Base-by-base conservation (phyloP, 2,888 invertebrate genomes). In the Shargacucullia verbasci region DNA sequence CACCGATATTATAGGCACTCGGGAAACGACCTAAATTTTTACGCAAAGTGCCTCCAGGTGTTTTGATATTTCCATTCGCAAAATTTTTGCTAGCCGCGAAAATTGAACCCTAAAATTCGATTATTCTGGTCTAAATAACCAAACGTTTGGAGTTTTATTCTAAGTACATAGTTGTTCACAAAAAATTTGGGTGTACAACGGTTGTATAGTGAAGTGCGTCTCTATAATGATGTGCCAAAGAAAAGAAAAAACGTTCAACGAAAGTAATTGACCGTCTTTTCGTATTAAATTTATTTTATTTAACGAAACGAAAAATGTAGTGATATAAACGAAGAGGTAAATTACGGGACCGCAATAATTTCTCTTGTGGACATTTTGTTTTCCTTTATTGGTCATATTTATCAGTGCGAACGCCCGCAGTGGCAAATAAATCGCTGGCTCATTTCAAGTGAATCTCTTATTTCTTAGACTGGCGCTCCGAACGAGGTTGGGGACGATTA, bases 381-480 rank as follows among this genome's bases (percentile, higher is more conserved):
- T 88, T 82, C 83, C 86, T 89, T 89, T 90, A 90, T 89, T 89
- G 86, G 88, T 85, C 83, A 84, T 88, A 90, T 89, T 90, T 90
- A 88, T 90, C 88, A 89, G 84, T 83, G 82, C 67, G 81, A 80
- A 80, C 80, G 82, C 86, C 82, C 76, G 84, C 76, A 80, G 85
- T 76, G 82, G 81, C 67, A 78, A 84, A 88, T 89, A 86, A 86
- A 88, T 88, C 80, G 84, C 80, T 76, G 78, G 83, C 81, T 83
- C 82, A 84, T 85, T 86, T 79, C 79, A 75, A 81, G 79, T 72
- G 76, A 84, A 83, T 83, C 80, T 76, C 73, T 78, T 81, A 78
- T 83, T 83, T 82, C 82, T 81, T 77, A 64, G 62, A 63, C 57
- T 63, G 34, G 59, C 37, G 40, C 54, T 64, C 57, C 53, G 47